Conservation (phyloP, 2,888 invertebrate genomes). For the Pilophorus perplexus region DNA sequence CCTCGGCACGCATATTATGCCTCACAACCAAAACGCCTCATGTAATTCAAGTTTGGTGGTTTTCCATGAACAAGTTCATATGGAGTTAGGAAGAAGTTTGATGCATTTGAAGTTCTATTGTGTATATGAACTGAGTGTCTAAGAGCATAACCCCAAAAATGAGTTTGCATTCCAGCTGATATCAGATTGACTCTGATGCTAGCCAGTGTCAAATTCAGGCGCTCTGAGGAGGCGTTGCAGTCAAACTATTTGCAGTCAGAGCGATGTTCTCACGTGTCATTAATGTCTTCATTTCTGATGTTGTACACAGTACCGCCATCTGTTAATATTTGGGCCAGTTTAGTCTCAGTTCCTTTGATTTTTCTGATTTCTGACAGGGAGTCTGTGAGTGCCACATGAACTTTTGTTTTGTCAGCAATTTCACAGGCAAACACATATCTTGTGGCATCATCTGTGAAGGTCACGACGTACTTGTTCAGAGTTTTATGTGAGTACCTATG, state of each 20-base stretch:
- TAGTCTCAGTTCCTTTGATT: no score
- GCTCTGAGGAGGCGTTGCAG: no score
- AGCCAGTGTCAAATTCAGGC: not conserved
- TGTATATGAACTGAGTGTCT: not conserved
- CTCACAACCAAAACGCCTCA: not conserved
- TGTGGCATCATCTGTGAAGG: not conserved
- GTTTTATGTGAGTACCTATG: not conserved
- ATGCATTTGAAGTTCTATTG: not conserved
- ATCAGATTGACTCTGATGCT: not conserved
- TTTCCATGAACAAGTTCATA: not conserved
- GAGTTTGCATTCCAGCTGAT: not conserved
- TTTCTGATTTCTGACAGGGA: not conserved
- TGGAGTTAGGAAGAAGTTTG: not conserved
- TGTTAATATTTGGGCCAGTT: no score
- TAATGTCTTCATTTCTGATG: no score
- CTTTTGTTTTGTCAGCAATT: not conserved
- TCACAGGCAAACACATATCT: constrained; percentile 8
- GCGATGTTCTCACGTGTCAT: no score
- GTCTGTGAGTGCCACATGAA: not conserved
- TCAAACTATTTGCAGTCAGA: no score
- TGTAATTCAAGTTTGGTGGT: not conserved
- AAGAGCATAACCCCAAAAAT: not conserved
- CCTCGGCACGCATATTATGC: no score
- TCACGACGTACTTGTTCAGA: not conserved
- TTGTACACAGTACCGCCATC: no score